These are phyloP conservation scores for Phrynosoma blainvillii DNA, from an alignment of 2,113 vertebrate genomes.

Conservation along the genomic window DNA sequence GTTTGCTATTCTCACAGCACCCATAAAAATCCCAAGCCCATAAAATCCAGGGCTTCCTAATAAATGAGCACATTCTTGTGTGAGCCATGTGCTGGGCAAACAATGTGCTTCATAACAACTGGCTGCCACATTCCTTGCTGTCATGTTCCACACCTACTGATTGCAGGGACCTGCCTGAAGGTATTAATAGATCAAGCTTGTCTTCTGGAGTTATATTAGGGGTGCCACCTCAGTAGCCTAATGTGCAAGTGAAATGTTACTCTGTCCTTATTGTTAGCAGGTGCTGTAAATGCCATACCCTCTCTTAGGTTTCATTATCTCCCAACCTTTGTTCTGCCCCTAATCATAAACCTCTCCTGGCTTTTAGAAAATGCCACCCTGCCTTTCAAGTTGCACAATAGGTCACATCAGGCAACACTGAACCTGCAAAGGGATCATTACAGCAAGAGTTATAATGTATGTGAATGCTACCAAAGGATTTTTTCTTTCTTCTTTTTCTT, in stretches of 20 bases:
- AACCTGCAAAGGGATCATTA: constrained; percentile 22
- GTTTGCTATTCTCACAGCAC: background rate
- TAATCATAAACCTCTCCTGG: constrained; percentile 37
- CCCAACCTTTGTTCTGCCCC: constrained; percentile 32
- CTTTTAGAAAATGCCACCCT: constrained; percentile 48
- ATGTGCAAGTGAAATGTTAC: constrained; percentile 22
- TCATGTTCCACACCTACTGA: background rate
- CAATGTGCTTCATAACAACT: background rate
- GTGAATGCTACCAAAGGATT: background rate
- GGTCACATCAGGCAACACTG: constrained; percentile 28
- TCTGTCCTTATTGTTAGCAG: constrained; percentile 33
- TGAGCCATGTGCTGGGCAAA: background rate
- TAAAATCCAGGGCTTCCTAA: constrained; percentile 21
- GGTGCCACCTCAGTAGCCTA: constrained; percentile 19
- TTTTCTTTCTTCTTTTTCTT: background rate
- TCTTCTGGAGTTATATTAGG: background rate
- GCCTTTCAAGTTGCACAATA: constrained; percentile 27
- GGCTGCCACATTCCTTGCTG: background rate
- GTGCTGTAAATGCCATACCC: constrained; percentile 29
- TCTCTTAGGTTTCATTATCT: constrained; percentile 26
- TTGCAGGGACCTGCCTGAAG: background rate
- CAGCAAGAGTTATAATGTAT: constrained; percentile 15
- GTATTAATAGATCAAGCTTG: constrained; percentile 27
- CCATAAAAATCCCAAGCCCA: constrained; percentile 3
- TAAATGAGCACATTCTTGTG: background rate